Percentiles rank a stretch among this genome's conserved stretches.
Evolutionary conservation across 2,113 vertebrate genomes (phyloP).

Genomic region (Heterocephalus glaber): DNA sequence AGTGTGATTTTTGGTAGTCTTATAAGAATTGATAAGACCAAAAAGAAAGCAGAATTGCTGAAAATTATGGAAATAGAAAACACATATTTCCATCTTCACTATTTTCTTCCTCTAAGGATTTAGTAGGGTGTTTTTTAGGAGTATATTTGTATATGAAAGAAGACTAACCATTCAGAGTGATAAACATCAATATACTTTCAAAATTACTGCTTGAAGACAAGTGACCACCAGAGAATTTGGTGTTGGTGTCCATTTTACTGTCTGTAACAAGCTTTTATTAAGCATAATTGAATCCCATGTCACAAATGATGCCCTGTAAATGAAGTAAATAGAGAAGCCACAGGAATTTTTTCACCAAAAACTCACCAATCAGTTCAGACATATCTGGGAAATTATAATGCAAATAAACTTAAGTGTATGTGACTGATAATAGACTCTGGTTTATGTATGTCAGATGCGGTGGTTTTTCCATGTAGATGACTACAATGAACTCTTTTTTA

Average conservation of each 20-base stretch:
- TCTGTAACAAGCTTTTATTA: conserved; percentile 22
- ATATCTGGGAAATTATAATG: conserved; percentile 58
- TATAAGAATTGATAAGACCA: not conserved
- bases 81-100: not conserved
- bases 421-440: conserved; percentile 49
- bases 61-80: not conserved
- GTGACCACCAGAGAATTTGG: not conserved
- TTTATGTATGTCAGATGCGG: not conserved
- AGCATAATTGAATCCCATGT: not conserved
- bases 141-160: not conserved
- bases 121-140: not conserved
- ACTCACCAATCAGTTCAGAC: conserved; percentile 55
- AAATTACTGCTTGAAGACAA: conserved; percentile 22
- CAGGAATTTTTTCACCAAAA: conserved; percentile 34
- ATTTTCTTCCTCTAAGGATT: not conserved
- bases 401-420: conserved; percentile 64
- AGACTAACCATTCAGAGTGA: not conserved
- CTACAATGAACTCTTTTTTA: conserved; percentile 18
- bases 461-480: conserved; percentile 25
- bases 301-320: conserved; percentile 30
- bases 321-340: conserved; percentile 30
- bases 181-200: not conserved
- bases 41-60: not conserved
- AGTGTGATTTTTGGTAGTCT: not conserved
- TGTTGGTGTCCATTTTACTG: conserved; percentile 4